phyloP scores from a whole-genome alignment of 2,888 invertebrate species.

The Hirtodrosophila duncani region DNA sequence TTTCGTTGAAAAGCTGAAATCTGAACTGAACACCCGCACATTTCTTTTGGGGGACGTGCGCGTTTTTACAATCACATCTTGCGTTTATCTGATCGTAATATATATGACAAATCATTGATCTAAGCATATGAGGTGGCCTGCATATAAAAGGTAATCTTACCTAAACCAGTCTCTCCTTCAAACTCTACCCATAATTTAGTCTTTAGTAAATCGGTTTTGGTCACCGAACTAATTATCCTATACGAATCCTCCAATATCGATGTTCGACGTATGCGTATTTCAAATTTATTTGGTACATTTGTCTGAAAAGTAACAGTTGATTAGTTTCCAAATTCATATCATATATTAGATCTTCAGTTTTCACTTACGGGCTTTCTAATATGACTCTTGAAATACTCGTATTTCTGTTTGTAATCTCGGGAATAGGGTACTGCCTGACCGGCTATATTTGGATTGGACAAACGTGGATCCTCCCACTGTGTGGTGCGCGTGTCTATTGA shows the following conservation, averaged over 20 bases:
- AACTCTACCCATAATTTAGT: conserved; percentile 99
- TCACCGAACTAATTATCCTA: conserved; percentile 94
- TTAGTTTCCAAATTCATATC: background rate
- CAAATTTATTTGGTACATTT: conserved; percentile 98
- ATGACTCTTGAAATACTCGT: conserved; percentile 98
- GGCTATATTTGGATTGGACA: conserved; percentile 97
- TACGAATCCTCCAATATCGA: conserved; percentile 98
- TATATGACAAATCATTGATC: background rate
- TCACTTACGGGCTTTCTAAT: conserved; percentile 92
- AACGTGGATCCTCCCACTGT: conserved; percentile 99
- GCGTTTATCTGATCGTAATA: no score
- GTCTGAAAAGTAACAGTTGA: conserved; percentile 80
- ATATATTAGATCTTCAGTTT: background rate
- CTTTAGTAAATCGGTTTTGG: conserved; percentile 93
- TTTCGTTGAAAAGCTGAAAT: no score
- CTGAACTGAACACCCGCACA: no score
- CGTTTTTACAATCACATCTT: no score
- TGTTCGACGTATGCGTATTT: conserved; percentile 93
- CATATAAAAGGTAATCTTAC: conserved; percentile 78
- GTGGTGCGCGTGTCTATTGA: conserved; percentile 93
- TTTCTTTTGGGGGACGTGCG: no score
- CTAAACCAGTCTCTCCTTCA: conserved; percentile 94
- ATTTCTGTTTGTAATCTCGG: conserved; percentile 98
- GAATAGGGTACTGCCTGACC: conserved; percentile 99
- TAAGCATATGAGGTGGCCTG: no score